A percentile compares a stretch with the other conserved stretches of the same genome.
Conservation (phyloP, 2,888 invertebrate genomes). For the Trichacis sp. region DNA sequence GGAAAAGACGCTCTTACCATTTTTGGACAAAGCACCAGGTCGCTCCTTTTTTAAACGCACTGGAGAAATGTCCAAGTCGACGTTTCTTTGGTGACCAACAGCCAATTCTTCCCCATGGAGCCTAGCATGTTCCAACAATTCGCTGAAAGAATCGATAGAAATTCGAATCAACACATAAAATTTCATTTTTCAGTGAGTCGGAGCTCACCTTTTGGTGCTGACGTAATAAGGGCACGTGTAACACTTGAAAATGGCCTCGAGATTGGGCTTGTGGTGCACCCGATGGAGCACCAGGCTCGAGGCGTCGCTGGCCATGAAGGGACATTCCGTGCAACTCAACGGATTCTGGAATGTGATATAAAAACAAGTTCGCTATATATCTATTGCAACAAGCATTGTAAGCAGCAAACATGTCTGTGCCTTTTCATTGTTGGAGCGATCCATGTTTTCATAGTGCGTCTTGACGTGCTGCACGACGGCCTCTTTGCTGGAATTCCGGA, state of each 20-base stretch:
- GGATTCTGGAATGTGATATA: constrained; percentile 42
- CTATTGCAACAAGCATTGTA: not conserved
- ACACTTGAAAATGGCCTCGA: constrained; percentile 82
- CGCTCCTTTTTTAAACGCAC: constrained; percentile 12
- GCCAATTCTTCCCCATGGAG: constrained; percentile 66
- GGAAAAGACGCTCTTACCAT: too few species aligned
- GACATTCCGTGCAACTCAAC: constrained; percentile 77
- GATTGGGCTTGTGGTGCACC: constrained; percentile 78
- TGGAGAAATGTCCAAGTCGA: constrained; percentile 43
- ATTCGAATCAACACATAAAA: too few species aligned
- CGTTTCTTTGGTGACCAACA: constrained; percentile 55
- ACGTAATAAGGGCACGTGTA: constrained; percentile 86
- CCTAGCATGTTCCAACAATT: constrained; percentile 60
- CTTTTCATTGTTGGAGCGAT: constrained; percentile 26
- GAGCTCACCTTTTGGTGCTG: constrained; percentile 76
- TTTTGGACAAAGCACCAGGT: constrained; percentile 18
- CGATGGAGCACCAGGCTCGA: constrained; percentile 75
- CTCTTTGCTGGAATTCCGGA: constrained; percentile 77
- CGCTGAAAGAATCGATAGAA: constrained; percentile 42
- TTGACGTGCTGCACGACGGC: constrained; percentile 77
- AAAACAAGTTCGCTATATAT: not conserved
- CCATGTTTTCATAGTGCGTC: constrained; percentile 72
- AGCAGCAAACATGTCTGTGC: too few species aligned
- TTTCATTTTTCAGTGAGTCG: too few species aligned
- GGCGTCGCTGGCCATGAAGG: constrained; percentile 76